phyloP scores from a whole-genome alignment of 2,113 vertebrate genomes.

The Saguinus imperator region DNA sequence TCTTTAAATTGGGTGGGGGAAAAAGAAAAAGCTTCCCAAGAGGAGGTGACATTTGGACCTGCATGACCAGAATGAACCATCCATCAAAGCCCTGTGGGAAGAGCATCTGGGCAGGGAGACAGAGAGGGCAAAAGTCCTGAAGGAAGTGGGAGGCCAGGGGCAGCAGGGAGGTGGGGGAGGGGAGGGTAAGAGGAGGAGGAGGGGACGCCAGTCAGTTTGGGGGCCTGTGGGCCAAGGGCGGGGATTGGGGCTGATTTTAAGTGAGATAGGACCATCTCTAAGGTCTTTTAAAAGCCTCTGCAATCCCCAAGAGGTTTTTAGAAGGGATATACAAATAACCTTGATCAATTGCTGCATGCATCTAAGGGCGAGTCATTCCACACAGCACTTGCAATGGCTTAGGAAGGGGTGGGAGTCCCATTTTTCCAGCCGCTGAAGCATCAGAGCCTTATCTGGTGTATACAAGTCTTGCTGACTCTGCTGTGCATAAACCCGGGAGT shows the following conservation, averaged over 20 bases:
- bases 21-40: background rate
- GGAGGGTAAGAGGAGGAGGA: background rate
- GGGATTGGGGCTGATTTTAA: background rate
- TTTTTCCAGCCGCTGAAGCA: background rate
- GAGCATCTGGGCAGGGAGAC: background rate
- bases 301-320: background rate
- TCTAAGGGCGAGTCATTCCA: background rate
- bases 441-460: background rate
- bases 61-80: background rate
- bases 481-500: rapidly evolving
- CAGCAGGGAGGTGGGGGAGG: background rate
- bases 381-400: background rate
- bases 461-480: background rate
- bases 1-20: background rate
- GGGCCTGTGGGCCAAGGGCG: background rate
- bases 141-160: background rate
- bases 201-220: background rate
- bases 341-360: rapidly evolving
- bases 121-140: background rate
- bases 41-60: background rate
- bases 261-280: background rate
- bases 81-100: background rate
- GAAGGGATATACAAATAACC: background rate
- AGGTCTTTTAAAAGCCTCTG: background rate
- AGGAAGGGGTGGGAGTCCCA: background rate